Base-by-base conservation (phyloP, 2,888 invertebrate species). In the Chalcis sispes region DNA sequence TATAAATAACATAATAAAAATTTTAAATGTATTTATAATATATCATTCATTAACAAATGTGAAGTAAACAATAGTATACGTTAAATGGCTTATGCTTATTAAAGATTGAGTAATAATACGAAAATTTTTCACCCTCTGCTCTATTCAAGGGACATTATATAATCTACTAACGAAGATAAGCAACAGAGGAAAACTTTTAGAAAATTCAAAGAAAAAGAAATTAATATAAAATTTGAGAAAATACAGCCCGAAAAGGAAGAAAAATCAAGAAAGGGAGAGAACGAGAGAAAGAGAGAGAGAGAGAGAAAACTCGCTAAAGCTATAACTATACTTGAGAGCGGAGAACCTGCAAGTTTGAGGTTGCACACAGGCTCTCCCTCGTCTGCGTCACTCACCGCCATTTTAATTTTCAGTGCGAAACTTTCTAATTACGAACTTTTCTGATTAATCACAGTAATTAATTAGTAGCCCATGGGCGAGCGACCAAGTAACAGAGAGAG, bases 391-490 rank as follows among this genome's bases (percentile, higher is more conserved):
- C 69, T 74, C 69, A 64, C 20, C 86, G 86, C 87, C 87, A 89
- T 89, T 90, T 90, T 90, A 89, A 90, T 90, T 90, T 90, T 87
- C 89, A 66, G 56, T 85, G 89, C 87, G 89, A 90, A 90, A 90
- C 90, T 90, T 90, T 90, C 90, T 90, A 90, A 90, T 90, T 90
- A 90, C 90, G 85, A 90, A 90, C 89, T 90, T 90, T 90, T 90
- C 90, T 90, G 90, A 90, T 90, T 90, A 90, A 90, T 90, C 90
- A 90, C 90, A 90, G 90, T 90, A 90, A 90, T 90, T 90, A 90
- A 90, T 90, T 90, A 90, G 90, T 89, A 86, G 86, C 85, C 83
- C 80, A 79, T 81, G 81, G 83, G 36, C 48, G 80, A 8, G 27
- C 58, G 46, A 54, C 67, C 59, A 66, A 58, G 58, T 71, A 15